Evolutionary conservation across 2,888 invertebrate genomes (phyloP), one percentile per base, ranked within the genome.

Genomic region (Apeira syringaria): DNA sequence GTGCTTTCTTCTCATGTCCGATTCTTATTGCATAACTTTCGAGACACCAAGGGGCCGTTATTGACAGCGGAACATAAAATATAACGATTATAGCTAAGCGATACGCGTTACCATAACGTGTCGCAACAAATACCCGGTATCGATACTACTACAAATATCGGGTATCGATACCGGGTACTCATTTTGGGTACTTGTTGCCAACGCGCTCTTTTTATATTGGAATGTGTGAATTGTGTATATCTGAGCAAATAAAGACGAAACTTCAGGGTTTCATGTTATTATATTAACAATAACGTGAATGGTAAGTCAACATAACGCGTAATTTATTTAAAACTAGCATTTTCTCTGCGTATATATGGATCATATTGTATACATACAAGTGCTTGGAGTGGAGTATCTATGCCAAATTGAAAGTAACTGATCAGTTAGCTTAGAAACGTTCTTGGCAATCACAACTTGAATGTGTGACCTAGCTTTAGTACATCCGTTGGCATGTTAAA

Each of bases 21-120:
- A 24, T 22, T 36, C 40, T 49, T 51, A 53, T 56, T 47, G 56
- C 49, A 48, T 50, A 49, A 48, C 49, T 42, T 42, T 43, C 34
- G 27, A 43, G 47, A 45, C 43, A 64, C 53, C 34, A 34, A 22
- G 22, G 38, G 45, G 20, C 55, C 53, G 62, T 56, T 65, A 64
- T 64, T 61, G 68, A 59, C 55, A 62, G 45, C 50, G 55, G 53
- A 50, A 52, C 64, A 61, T 66, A 67, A 71, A 71, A 68, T 57
- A 62, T 61, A 55, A 64, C 70, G 65, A 63, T 65, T 58, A 65
- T 60, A 56, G 70, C 67, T 56, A 64, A 58, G 62, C 55, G 58
- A 63, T 62, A 69, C 53, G 46, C 62, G 66, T 64, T 61, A 68
- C 65, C 52, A 63, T 71, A 65, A 64, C 63, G 56, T 53, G 42